Conservation (phyloP, 2,797 vertebrate species). For the Chrysolophus pictus region DNA sequence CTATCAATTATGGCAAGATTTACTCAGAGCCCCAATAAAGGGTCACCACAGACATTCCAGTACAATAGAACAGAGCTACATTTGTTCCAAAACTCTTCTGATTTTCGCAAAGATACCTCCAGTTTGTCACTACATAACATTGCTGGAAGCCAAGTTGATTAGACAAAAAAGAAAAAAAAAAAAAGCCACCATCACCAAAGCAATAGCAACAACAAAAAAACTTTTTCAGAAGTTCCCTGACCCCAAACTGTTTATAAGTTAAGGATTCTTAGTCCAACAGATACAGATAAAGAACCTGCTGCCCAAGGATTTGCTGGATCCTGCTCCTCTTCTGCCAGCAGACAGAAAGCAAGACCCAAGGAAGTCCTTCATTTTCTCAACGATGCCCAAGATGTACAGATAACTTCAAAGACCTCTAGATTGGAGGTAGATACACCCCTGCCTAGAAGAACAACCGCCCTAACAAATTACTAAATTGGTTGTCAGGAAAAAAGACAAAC, state of each 20-base stretch:
- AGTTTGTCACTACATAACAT: background rate
- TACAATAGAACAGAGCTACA: background rate
- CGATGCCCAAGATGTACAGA: background rate
- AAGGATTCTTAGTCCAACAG: background rate
- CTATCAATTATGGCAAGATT: conserved; percentile 67
- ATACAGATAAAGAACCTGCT: background rate
- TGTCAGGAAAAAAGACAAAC: background rate
- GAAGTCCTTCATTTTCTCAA: background rate
- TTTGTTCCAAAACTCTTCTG: conserved; percentile 1
- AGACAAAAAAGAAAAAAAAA: background rate
- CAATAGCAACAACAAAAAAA: conserved; percentile 6
- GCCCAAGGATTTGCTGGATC: background rate
- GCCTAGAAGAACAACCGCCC: background rate
- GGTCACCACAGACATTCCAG: conserved; percentile 41
- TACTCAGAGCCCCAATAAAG: conserved; percentile 50
- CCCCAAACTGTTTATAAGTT: conserved; percentile 1
- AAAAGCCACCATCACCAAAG: background rate
- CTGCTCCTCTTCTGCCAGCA: background rate
- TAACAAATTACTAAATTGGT: conserved; percentile 5
- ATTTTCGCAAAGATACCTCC: conserved; percentile 35
- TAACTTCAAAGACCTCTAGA: background rate
- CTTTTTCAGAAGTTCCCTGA: conserved; percentile 20
- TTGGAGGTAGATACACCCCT: background rate
- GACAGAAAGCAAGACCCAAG: background rate
- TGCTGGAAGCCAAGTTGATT: background rate